These are phyloP conservation scores for Sialia sialis DNA, from an alignment of 2,113 vertebrate species.

Conservation along the genomic window DNA sequence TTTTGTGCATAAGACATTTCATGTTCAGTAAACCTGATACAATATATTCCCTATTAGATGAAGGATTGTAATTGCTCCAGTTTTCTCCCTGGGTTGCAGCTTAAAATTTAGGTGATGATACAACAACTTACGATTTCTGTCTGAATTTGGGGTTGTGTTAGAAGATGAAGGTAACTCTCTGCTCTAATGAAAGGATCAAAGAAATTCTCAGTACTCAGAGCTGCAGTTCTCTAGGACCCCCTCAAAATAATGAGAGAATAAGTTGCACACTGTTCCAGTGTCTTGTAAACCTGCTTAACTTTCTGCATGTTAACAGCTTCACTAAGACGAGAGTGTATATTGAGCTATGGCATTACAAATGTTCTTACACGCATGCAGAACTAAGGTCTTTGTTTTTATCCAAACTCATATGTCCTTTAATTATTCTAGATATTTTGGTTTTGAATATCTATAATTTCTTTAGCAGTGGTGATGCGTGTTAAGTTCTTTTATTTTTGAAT, in stretches of 20 bases:
- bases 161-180: neutral
- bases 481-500: neutral
- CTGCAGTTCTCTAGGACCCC: neutral
- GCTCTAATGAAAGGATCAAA: neutral
- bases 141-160: neutral
- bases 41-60: neutral
- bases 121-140: neutral
- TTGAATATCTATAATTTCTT: neutral
- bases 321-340: neutral
- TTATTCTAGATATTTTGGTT: neutral
- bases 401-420: neutral
- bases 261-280: neutral
- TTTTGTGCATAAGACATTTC: conserved; percentile 46
- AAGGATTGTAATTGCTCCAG: neutral
- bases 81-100: neutral
- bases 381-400: neutral
- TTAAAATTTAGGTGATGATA: neutral
- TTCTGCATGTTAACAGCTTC: neutral
- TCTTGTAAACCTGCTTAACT: neutral
- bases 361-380: neutral
- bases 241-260: neutral
- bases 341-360: neutral
- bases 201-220: neutral
- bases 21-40: conserved; percentile 21
- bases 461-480: neutral